phyloP scores from a whole-genome alignment of 2,113 vertebrate species.

The Thalassoma bifasciatum region DNA sequence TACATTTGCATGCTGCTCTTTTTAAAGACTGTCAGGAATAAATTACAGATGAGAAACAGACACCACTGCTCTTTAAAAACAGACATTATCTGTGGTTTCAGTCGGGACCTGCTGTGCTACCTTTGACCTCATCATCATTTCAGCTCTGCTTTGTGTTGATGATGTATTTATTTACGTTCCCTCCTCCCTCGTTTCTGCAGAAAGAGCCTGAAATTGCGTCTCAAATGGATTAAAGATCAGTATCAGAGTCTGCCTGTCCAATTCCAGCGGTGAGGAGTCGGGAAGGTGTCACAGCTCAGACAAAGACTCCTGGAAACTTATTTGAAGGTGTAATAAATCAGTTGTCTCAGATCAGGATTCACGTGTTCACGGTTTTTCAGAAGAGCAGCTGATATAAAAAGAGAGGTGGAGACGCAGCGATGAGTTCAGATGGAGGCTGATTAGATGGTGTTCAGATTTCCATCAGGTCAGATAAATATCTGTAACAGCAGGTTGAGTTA shows the following conservation, averaged over 20 bases:
- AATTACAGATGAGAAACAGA: no score
- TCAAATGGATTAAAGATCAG: conserved; percentile 56
- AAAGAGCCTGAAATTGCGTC: conserved; percentile 40
- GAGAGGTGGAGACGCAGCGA: no score
- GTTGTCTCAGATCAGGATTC: conserved; percentile 10
- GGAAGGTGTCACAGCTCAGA: conserved; percentile 14
- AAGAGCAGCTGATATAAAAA: conserved; percentile 2
- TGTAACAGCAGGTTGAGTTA: no score
- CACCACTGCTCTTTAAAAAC: no score
- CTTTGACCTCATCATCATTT: no score
- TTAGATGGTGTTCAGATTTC: no score
- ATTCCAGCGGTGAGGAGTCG: conserved; percentile 32
- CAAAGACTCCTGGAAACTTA: conserved; percentile 39
- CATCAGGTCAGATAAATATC: no score
- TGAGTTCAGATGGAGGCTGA: not conserved
- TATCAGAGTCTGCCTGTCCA: conserved; percentile 51
- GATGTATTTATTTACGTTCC: conserved; percentile 24
- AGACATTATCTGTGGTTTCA: no score
- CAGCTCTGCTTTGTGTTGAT: conserved; percentile 34
- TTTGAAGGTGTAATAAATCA: conserved; percentile 49
- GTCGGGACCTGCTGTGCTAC: no score
- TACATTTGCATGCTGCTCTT: no score
- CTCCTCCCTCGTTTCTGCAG: conserved; percentile 25
- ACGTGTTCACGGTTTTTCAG: not conserved
- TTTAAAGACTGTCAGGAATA: no score